Base-by-base conservation (phyloP, 1,140 invertebrate genomes). In the Oryctes rhinoceros region DNA sequence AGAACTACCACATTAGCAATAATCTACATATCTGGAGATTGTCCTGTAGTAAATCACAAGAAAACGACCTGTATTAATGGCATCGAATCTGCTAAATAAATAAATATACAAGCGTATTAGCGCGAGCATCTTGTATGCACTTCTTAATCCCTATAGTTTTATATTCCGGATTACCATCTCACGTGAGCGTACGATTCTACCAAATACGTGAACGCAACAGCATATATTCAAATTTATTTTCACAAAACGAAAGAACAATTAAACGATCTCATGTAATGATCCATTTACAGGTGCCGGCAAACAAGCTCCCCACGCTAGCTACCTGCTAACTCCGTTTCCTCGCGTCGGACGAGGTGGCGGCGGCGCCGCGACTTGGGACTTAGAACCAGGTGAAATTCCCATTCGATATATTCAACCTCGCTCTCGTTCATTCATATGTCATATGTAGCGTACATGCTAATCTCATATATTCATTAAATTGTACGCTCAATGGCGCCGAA, bases 371-470 rank as follows among this genome's bases (percentile, higher is more conserved):
- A 76, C 74, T 10, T 76, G 74, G 74, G 74, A 47, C 37, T n/a
- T 76, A 15, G 74, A 76, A 76, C n/a, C 74, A 48, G 74, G 74
- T 76, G 44, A 76, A 20, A 48, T 48, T 44, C 13, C 11, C 74
- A 76, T 76, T 44, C 35, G n/a, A n/a, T n/a, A 76, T 76, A 48
- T n/a, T 4, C 20, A 44, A 37, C 1, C 39, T 76, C 10, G 9
- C 10, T 13, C 10, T n/a, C 10, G 35, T 13, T 71, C 35, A 11
- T 71, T 6, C 20, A 24, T 71, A 13, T 35, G 20, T 71, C 20
- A 24, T 30, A 71, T 30, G 24, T 6, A 35, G 10, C 5, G 67
- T 35, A 35, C 35, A 71, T 37, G 67, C 67, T 37, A 37, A 20
- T 18, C 35, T 71, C 74, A 47, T 35, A 76, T 18, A 47, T 39